phyloP scores from a whole-genome alignment of 1,140 invertebrate genomes.

The Lordiphosa mommai region DNA sequence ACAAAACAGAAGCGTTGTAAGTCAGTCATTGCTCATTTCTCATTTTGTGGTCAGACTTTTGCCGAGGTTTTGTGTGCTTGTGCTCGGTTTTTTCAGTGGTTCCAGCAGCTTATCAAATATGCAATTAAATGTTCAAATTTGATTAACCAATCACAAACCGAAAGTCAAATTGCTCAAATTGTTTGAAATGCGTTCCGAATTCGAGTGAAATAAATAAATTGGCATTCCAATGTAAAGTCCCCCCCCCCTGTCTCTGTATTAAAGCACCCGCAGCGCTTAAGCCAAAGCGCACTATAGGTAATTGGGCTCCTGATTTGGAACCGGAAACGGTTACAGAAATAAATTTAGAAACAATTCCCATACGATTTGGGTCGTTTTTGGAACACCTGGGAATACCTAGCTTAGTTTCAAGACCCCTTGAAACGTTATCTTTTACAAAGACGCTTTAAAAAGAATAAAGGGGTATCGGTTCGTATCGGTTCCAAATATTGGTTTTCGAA shows the following conservation, averaged over 20 bases:
- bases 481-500: too few relatives aligned
- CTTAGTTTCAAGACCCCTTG: too few relatives aligned
- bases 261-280: slow-evolving; percentile 5
- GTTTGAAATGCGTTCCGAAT: slow-evolving; percentile 43
- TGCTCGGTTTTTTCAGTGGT: slow-evolving; percentile 12
- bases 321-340: too few relatives aligned
- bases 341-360: too few relatives aligned
- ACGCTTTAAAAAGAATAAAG: too few relatives aligned
- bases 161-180: slow-evolving; percentile 67
- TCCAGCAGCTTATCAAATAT: slow-evolving; percentile 9
- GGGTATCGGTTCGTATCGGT: too few relatives aligned
- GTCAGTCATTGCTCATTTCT: slow-evolving; percentile 22
- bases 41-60: slow-evolving; percentile 1
- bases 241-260: too few relatives aligned
- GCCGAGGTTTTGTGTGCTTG: slow-evolving; percentile 7
- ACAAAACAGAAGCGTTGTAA: slow-evolving; percentile 35
- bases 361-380: too few relatives aligned
- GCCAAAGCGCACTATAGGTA: too few relatives aligned
- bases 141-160: slow-evolving; percentile 62
- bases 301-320: too few relatives aligned
- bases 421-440: too few relatives aligned
- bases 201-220: slow-evolving; percentile 7
- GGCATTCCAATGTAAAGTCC: slow-evolving; percentile 22
- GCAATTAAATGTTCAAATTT: slow-evolving; percentile 21
- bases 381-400: too few relatives aligned